These are phyloP conservation scores for Smittia aterrima DNA, from an alignment of 2,888 invertebrate species.

Conservation along the genomic window DNA sequence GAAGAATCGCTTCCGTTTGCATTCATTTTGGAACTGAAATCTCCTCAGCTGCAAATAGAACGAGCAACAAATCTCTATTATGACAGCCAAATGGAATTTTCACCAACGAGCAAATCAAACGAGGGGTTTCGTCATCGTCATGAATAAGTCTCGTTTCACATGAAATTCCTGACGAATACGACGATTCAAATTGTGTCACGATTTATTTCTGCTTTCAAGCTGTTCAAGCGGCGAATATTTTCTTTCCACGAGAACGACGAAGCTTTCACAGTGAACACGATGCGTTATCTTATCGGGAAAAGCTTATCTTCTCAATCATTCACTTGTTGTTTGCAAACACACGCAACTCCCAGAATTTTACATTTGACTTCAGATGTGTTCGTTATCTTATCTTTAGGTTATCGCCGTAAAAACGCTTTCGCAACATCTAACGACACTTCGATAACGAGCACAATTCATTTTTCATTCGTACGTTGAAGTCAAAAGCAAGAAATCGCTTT, in stretches of 20 bases:
- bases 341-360: no score
- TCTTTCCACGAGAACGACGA: background rate
- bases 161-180: background rate
- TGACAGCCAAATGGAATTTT: background rate
- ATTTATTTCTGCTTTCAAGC: conserved; percentile 27
- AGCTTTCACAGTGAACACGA: background rate
- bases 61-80: background rate
- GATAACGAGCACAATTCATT: conserved; percentile 8
- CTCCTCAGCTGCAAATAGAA: background rate
- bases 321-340: background rate
- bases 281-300: conserved; percentile 11
- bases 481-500: conserved; percentile 1
- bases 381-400: background rate
- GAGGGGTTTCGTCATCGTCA: background rate
- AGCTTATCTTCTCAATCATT: background rate
- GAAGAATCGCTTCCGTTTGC: background rate
- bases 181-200: conserved; percentile 33
- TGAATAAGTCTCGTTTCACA: background rate
- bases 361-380: background rate
- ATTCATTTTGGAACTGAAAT: no score
- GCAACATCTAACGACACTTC: background rate
- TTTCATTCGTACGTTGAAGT: background rate
- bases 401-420: background rate
- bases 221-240: background rate
- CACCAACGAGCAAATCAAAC: background rate